Conservation (phyloP, 2,113 vertebrate species). For the Petromus typicus region DNA sequence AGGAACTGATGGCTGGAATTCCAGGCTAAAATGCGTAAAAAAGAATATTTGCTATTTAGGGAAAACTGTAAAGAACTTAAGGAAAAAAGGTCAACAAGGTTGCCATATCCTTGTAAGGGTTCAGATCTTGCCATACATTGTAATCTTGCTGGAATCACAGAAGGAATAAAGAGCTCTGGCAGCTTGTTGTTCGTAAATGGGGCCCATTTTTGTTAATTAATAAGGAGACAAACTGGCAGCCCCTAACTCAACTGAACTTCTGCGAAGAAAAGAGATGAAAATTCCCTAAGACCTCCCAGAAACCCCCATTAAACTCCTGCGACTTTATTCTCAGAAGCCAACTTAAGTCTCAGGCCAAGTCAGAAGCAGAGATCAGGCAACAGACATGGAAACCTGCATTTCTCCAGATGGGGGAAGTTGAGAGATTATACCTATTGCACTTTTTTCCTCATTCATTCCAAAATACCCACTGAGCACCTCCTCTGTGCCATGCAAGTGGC, state of each 20-base stretch:
- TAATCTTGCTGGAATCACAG: constrained; percentile 60
- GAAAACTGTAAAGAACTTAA: constrained; percentile 41
- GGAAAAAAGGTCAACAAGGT: neutral
- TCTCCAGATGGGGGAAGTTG: neutral
- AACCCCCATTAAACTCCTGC: neutral
- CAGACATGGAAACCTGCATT: neutral
- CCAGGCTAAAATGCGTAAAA: neutral
- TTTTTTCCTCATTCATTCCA: neutral
- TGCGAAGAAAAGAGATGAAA: neutral
- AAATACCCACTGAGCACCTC: neutral
- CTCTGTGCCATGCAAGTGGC: neutral
- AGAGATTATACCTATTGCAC: neutral
- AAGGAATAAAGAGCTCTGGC: constrained; percentile 38
- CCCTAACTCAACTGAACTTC: neutral
- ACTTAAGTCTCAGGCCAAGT: neutral
- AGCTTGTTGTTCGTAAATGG: constrained; percentile 25
- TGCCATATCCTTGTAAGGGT: constrained; percentile 24
- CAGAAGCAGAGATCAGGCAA: neutral
- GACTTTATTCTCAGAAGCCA: neutral
- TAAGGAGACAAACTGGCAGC: constrained; percentile 60
- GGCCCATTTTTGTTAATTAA: constrained; percentile 70
- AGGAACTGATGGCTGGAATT: neutral
- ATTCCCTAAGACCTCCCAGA: neutral
- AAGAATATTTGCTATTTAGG: constrained; percentile 54
- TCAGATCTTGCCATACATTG: constrained; percentile 37